Conservation (phyloP, 2,113 vertebrate species). For the Chloebia gouldiae region DNA sequence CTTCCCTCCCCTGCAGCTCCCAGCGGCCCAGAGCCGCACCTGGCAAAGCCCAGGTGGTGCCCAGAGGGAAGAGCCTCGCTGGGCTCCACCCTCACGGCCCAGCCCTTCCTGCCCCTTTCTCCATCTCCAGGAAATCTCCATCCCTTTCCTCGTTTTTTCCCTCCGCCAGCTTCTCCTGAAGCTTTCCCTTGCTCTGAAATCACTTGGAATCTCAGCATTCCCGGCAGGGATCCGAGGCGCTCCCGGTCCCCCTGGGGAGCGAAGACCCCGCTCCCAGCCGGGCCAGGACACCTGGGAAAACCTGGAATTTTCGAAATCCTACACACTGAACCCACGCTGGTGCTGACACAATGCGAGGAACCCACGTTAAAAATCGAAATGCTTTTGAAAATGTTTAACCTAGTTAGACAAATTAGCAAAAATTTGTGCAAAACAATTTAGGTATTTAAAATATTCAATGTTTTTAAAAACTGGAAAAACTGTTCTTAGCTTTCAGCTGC, state of each 20-base stretch:
- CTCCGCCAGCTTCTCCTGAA: background rate
- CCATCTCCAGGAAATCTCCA: background rate
- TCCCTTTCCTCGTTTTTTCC: background rate
- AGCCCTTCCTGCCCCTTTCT: background rate
- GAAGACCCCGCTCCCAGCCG: background rate
- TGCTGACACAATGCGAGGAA: constrained; percentile 76
- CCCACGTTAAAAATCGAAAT: constrained; percentile 78
- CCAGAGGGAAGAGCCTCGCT: background rate
- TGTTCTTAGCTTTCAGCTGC: constrained; percentile 87
- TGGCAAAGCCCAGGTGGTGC: background rate
- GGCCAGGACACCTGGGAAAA: background rate
- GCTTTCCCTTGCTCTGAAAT: background rate
- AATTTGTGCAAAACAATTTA: constrained; percentile 87
- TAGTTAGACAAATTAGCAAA: constrained; percentile 88
- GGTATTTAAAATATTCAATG: constrained; percentile 88
- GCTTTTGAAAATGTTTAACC: constrained; percentile 85
- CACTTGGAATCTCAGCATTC: fast-evolving
- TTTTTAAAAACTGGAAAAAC: constrained; percentile 86
- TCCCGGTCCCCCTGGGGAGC: background rate
- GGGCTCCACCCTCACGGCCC: background rate
- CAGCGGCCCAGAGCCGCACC: background rate
- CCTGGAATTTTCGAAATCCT: background rate
- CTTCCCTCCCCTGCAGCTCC: background rate
- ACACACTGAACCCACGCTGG: background rate
- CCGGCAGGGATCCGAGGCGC: background rate